phyloP scores from a whole-genome alignment of 2,113 vertebrate genomes.

The Anser brachyrhynchus region DNA sequence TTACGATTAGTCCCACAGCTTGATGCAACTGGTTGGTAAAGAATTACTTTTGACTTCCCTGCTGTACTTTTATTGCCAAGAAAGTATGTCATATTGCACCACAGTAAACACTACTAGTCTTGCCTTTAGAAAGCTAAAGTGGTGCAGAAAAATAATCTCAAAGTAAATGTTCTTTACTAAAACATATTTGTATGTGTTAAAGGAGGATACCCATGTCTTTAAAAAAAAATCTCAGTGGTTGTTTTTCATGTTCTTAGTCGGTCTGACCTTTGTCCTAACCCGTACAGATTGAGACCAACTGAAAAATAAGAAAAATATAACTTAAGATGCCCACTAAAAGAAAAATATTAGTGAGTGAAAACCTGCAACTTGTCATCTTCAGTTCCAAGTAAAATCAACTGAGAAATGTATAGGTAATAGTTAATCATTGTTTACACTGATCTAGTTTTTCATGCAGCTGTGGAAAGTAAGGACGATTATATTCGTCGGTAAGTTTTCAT shows the following conservation, averaged over 20 bases:
- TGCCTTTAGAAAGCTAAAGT: not conserved
- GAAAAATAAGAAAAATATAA: not conserved
- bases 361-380: not conserved
- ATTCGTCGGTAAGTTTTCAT: not conserved
- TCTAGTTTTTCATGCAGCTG: not conserved
- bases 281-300: not conserved
- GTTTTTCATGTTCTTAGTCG: not conserved
- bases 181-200: not conserved
- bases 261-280: not conserved
- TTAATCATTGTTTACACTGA: not conserved
- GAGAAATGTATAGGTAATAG: not conserved
- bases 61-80: not conserved
- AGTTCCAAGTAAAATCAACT: not conserved
- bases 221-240: not conserved
- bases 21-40: not conserved
- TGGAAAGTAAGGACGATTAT: not conserved
- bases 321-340: not conserved
- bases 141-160: not conserved
- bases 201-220: not conserved
- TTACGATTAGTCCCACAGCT: not conserved
- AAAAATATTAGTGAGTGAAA: not conserved
- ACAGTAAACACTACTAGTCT: not conserved
- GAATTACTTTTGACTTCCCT: not conserved
- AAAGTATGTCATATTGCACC: not conserved
- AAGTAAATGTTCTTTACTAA: not conserved